Evolutionary conservation across 2,797 vertebrate species (phyloP), one percentile per base, ranked within the genome.

Genomic region (Chelmon rostratus): DNA sequence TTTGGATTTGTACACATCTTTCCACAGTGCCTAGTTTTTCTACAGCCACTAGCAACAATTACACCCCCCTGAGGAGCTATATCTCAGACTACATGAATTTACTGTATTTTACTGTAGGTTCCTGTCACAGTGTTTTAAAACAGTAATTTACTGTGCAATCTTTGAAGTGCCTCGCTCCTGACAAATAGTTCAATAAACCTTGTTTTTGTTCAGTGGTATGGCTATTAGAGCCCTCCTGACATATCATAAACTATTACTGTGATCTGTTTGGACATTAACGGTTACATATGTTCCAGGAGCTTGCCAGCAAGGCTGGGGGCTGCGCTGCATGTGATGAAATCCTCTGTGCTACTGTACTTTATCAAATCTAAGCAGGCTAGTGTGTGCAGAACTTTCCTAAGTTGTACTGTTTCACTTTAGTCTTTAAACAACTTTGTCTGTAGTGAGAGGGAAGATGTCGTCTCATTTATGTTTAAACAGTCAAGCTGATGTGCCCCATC

Each of bases 161-260:
- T 70, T 79, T 58, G 40, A 68, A 85, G 64, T 59, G 50, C 62
- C 67, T 81, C 1, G 0, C 52, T 42, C 21, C 64, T 86, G 78
- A 87, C 69, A 76, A 71, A 81, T 73, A 74, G 65, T 66, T 82
- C 59, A 88, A 73, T 87, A 84, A 89, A 79, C 33, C 59, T 80
- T 76, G 70, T 86, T 84, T 79, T 57, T 72, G 23, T 70, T 52
- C 19, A 47, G 70, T 52, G 40, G 63, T 78, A n/a, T 69, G 47
- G 67, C 73, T 79, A 62, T 84, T 69, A 76, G 61, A 57, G 52
- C 61, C 52, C 44, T 47, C 38, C 33, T 83, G 37, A 75, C 49
- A 76, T 75, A 58, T 81, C 65, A 74, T 82, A 75, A 78, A 86
- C 69, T 65, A 78, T 81, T 46, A 56, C 57, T 67, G 62, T 66